Conservation (phyloP, 2,797 vertebrate species). For the Ctenopoma kingsleyae region DNA sequence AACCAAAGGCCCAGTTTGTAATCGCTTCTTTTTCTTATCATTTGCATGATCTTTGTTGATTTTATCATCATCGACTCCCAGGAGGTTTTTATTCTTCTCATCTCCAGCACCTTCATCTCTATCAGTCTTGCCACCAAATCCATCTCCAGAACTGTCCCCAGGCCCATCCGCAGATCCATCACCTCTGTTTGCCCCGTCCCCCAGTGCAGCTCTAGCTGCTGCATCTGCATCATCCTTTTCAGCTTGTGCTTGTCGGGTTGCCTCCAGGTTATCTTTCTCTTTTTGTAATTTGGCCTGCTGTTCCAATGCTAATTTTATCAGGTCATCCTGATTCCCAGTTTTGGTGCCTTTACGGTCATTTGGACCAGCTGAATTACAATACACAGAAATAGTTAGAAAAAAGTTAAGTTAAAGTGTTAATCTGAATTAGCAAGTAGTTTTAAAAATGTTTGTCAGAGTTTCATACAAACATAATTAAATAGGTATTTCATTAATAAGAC, state of each 20-base stretch:
- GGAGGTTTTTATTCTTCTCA: constrained; percentile 21
- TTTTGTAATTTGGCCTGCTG: constrained; percentile 56
- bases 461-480: neutral
- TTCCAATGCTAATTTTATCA: constrained; percentile 51
- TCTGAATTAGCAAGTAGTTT: neutral
- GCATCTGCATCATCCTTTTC: constrained; percentile 39
- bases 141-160: constrained; percentile 1
- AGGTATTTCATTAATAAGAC: neutral
- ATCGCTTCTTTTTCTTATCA: constrained; percentile 60
- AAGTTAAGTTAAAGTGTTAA: neutral
- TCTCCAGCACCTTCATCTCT: constrained; percentile 1
- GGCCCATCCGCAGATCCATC: neutral
- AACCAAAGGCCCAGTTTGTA: constrained; percentile 54
- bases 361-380: constrained; percentile 62
- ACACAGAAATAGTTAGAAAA: neutral
- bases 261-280: constrained; percentile 52
- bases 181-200: constrained; percentile 15
- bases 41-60: constrained; percentile 28
- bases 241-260: constrained; percentile 34
- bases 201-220: constrained; percentile 16
- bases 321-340: constrained; percentile 38
- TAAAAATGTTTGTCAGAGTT: too few species aligned
- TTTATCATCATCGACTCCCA: constrained; percentile 28
- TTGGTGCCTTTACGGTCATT: constrained; percentile 30
- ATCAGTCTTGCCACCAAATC: constrained; percentile 15